phyloP scores from a whole-genome alignment of 2,113 vertebrate species.

The Clarias batrachus region DNA sequence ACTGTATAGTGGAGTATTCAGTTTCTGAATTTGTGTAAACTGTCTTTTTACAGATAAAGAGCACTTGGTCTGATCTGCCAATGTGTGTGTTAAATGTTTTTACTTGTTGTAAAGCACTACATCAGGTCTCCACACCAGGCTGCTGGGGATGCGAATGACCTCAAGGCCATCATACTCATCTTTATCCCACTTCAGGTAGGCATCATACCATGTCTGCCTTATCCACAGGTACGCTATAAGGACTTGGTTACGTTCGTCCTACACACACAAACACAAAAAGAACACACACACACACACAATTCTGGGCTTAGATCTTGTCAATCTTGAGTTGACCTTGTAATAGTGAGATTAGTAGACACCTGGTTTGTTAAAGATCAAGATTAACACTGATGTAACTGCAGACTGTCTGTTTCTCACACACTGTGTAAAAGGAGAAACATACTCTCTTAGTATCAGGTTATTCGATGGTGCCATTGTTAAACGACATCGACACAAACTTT shows the following conservation, averaged over 20 bases:
- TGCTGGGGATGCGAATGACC: conserved; percentile 93
- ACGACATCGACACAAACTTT: not conserved
- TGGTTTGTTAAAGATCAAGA: conserved; percentile 44
- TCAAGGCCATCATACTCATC: conserved; percentile 93
- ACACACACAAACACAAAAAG: not conserved
- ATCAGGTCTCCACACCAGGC: conserved; percentile 93
- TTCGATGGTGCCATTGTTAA: not conserved
- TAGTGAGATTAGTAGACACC: conserved; percentile 25
- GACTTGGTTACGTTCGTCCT: conserved; percentile 98
- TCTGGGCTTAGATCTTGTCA: conserved; percentile 7
- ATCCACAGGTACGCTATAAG: conserved; percentile 95
- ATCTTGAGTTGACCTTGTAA: conserved; percentile 17
- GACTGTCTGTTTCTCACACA: conserved; percentile 5
- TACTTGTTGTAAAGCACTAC: conserved; percentile 98
- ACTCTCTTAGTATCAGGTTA: not conserved
- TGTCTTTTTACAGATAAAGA: not conserved
- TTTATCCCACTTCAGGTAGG: conserved; percentile 90
- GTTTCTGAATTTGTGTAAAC: conserved; percentile 4
- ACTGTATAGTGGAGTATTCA: not conserved
- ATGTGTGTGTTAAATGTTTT: conserved; percentile 38
- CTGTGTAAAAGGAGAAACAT: not conserved
- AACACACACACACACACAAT: conserved; percentile 22
- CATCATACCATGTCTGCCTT: conserved; percentile 92
- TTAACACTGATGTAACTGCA: not conserved
- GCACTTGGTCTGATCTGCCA: not conserved